Evolutionary conservation across 1,140 invertebrate species (phyloP), one percentile per base, ranked within the genome.

Genomic region (Drosophila simulans): DNA sequence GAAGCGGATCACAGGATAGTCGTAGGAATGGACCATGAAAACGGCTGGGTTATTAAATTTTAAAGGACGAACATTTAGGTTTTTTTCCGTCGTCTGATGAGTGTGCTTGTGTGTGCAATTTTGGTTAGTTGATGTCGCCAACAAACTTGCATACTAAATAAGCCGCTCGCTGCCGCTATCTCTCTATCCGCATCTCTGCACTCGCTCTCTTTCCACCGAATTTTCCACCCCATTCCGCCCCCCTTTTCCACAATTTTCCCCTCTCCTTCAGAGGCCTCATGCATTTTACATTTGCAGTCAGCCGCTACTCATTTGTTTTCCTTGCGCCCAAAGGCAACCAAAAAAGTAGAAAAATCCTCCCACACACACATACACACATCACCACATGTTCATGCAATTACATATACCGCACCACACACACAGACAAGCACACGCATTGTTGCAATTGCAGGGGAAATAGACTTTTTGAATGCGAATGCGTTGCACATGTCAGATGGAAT

Each of bases 381-480:
- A 39, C 42, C 57, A 65, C 34, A 66, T 54, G 46, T 58, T 48
- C 63, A 22, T 45, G 40, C 45, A 69, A 66, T 77, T 77, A 76
- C 72, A 76, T 37, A 68, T 40, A 59, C 48, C 60, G 48, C 56
- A 66, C 48, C 62, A 55, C 37, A 66, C 48, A 43, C 40, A 40
- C 64, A 56, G 34, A 59, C 71, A 63, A 52, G n/a, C 42, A 31
- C 37, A 42, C 56, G 70, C 84, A 83, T 86, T 88, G 83, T 86
- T 88, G 83, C 83, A 86, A 89, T 88, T 86, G 84, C 84, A 89
- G 80, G 84, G 83, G 80, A 88, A 88, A 88, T 88, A 88, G 83
- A 89, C 84, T 89, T 89, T 89, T 84, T 84, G 84, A 89, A 89
- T 89, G 80, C 80, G 80, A 89, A 89, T 84, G 80, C 84, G 80